Evolutionary conservation across 23 tunicate genomes (phyloP), one percentile per base, ranked within the genome.

Genomic region (Trididemnum miniatum): DNA sequence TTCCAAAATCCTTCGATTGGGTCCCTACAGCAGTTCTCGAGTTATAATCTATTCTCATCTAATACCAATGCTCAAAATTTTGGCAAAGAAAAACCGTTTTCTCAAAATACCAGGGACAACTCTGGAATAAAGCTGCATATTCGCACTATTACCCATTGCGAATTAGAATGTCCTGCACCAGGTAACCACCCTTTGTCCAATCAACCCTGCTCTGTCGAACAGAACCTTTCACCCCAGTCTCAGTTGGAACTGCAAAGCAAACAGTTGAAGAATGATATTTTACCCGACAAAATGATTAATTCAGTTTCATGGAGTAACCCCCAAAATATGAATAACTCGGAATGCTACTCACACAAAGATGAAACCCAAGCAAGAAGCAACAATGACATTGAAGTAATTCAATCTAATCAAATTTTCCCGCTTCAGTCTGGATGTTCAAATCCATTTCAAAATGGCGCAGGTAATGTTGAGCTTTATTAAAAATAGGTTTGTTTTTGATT

Each of bases 91-190:
- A 29, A 9, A 30, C 9, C 35, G 22, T 33, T 69, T 69, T 20
- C 39, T 29, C 75, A 69, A 69, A 69, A 15, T 9, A 5, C n/a
- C 29, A 30, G 75, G 20, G 75, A 73, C 20, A 59, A 78, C 35
- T 25, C 67, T 31, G 65, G 67, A 15, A 71, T 85, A 2, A 85
- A 85, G 35, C 59, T 85, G 76, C 89, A 65, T 67, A 85, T 85
- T 30, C 44, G 80, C 35, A 85, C 89, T 23, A 76, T 85, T 27
- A 85, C 89, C 1, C 75, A 85, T 54, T 85, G 82, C 65, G 89
- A 85, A 72, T 52, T 77, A 0, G 82, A 85, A 49, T 85, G 89
- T 49, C 82, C 89, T 20, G 36, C 78, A 0, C 77, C 78, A 1
- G 37, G 32, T 23, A 38, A 24, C 1, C 32, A 51, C 2, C 69